A percentile compares a stretch with the other conserved stretches of the same genome.
Conservation (phyloP, 2,797 vertebrate genomes). For the Buphagus erythrorhynchus region DNA sequence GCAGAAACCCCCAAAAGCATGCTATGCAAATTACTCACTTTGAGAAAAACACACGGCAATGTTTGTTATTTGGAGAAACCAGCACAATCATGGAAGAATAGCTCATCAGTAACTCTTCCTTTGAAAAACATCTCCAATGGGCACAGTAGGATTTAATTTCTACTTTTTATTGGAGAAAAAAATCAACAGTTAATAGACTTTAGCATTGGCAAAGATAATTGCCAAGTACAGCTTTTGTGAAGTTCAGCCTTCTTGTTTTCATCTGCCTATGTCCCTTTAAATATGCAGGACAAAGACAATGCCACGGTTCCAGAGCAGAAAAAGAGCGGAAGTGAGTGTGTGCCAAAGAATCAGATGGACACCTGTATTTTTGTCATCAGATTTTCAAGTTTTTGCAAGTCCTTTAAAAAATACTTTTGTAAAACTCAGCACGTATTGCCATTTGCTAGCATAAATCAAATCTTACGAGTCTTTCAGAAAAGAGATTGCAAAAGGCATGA, state of each 20-base stretch:
- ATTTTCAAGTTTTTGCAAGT: neutral
- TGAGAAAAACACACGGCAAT: neutral
- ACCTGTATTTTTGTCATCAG: neutral
- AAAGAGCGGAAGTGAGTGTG: rapidly evolving
- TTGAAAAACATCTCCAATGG: neutral
- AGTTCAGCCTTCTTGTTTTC: neutral
- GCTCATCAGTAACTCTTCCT: constrained; percentile 15
- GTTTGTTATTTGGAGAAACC: constrained; percentile 1
- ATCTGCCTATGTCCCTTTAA: neutral
- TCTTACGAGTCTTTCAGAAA: neutral
- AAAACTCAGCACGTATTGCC: neutral
- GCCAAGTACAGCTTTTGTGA: neutral
- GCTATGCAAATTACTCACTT: constrained; percentile 25
- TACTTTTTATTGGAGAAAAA: neutral
- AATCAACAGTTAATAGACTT: neutral
- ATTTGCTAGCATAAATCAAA: neutral
- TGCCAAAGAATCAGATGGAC: neutral
- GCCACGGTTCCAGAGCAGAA: neutral
- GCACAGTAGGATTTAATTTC: constrained; percentile 46
- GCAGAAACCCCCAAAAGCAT: constrained; percentile 16
- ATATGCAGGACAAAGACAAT: neutral
- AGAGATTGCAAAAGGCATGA: neutral
- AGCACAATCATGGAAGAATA: neutral
- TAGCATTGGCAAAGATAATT: neutral
- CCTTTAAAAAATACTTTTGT: neutral